Evolutionary conservation across 92 coral and sea anemone genomes (phyloP), one percentile per base, ranked within the genome.

Genomic region (Palythoa grandis): DNA sequence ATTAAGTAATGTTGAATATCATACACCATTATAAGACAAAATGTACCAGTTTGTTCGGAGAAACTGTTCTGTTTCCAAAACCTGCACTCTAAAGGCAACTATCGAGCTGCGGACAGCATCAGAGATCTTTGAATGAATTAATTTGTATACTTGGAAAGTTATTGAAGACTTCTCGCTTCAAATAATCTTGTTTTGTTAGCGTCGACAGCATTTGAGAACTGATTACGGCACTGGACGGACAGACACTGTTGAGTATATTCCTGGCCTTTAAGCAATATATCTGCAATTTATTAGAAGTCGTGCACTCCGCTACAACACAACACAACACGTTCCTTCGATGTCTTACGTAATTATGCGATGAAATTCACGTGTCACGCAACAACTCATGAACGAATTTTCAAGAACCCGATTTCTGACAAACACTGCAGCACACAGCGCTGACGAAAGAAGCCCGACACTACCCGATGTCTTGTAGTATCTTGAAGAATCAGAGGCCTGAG

Each of bases 401-500:
- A 43, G 7, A 5, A 43, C 50, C 50, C 50, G 22, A 63, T 7
- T 63, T 63, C 22, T 24, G 69, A 63, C 25, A n/a, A 63, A 19
- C 22, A 63, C 29, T 63, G 69, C 10, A n/a, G 20, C 23, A n/a
- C 11, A 23, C 69, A 63, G 69, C 17, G 37, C 35, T 37, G 69
- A 63, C 22, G 10, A 63, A 35, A 12, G 43, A 29, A 9, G 25
- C 40, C 47, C 4, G 69, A n/a, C 8, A 3, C 43, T 69, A 1
- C 74, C 11, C 43, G 47, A 11, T 69, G 11, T 5, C 50, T 1
- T 43, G 50, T 8, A 43, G 9, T 43, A 43, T 43, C 2, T 25
- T 48, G 10, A 29, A 22, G 24, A 25, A 80, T 80, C 74, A 94
- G 79, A 90, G 92, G 35, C 94, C 96, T 6, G 95, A 75, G 66